Evolutionary conservation across 2,797 vertebrate species (phyloP).

Genomic region (Chelmon rostratus): DNA sequence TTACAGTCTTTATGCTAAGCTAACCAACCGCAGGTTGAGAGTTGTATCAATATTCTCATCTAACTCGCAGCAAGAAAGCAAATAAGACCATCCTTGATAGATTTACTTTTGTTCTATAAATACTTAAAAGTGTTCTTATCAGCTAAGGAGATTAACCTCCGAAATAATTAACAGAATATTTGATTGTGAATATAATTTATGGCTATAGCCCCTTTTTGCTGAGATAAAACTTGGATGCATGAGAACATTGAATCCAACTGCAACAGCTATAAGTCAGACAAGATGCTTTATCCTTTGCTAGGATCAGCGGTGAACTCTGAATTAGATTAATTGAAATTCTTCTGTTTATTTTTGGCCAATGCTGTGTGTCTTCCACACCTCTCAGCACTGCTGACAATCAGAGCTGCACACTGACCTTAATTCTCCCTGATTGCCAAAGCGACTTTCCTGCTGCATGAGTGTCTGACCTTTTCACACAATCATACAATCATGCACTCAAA

Average conservation of each 20-base stretch:
- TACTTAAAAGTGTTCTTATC: background rate
- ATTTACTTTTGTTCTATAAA: background rate
- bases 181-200: background rate
- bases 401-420: conserved; percentile 59
- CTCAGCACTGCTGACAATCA: conserved; percentile 40
- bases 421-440: conserved; percentile 62
- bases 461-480: conserved; percentile 64
- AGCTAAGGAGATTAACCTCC: background rate
- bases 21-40: background rate
- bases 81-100: background rate
- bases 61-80: background rate
- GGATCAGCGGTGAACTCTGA: conserved; percentile 2
- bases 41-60: background rate
- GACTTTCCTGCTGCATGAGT: conserved; percentile 24
- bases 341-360: conserved; percentile 30
- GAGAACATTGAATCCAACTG: background rate
- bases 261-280: background rate
- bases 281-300: background rate
- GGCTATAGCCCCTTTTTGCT: background rate
- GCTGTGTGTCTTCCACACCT: conserved; percentile 15
- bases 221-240: background rate
- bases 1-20: background rate
- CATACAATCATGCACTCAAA: conserved; percentile 47
- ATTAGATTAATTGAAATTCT: conserved; percentile 38
- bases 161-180: background rate